Percentiles rank a stretch among this genome's conserved stretches.
These are phyloP conservation scores for Chlorodrepanis virens DNA, from an alignment of 2,113 vertebrate species.

Conservation along the genomic window DNA sequence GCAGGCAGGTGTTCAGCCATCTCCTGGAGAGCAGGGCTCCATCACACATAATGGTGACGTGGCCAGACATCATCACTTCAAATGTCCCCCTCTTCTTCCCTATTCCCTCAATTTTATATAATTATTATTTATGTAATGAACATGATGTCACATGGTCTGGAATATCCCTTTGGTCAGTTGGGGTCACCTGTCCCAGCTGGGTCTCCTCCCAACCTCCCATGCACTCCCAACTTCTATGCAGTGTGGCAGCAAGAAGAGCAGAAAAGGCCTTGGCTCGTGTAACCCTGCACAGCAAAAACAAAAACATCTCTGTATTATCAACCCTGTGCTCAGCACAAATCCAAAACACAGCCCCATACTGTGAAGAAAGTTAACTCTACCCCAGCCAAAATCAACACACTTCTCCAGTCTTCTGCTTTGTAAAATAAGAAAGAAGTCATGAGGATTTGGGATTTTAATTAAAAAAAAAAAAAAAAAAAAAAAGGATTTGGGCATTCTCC, in stretches of 20 bases:
- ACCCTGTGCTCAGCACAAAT: not conserved
- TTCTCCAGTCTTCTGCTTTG: not conserved
- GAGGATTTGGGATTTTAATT: not conserved
- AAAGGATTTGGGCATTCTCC: not conserved
- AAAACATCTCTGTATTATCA: not conserved
- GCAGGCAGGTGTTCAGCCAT: not conserved
- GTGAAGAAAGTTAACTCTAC: not conserved
- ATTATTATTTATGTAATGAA: not conserved
- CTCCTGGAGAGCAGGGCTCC: not conserved
- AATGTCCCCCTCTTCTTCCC: not conserved
- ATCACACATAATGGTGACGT: accelerated
- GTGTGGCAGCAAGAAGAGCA: not conserved
- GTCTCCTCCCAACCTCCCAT: not conserved
- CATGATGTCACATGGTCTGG: not conserved
- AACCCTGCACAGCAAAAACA: not conserved
- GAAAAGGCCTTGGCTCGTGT: not conserved
- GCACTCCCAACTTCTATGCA: not conserved
- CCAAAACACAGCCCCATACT: not conserved
- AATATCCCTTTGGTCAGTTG: too few species aligned
- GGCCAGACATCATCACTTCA: not conserved
- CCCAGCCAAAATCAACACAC: not conserved
- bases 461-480: not conserved
- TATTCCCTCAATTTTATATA: not conserved
- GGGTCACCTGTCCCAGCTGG: not conserved
- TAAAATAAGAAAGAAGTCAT: not conserved